Evolutionary conservation across 2,113 vertebrate species (phyloP).

Genomic region (Stegastes partitus): DNA sequence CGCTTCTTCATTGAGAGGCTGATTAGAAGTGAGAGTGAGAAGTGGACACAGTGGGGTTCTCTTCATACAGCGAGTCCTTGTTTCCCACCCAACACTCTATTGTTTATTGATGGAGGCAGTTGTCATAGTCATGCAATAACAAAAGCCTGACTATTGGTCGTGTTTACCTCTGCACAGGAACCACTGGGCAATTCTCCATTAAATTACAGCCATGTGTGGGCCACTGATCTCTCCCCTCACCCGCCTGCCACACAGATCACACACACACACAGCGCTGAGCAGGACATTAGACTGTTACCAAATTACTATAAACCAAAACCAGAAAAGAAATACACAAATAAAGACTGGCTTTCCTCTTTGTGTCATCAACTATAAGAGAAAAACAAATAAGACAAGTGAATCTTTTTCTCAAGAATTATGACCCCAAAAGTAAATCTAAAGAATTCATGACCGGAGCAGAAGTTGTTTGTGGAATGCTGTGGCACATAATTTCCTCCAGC

Average conservation of each 20-base stretch:
- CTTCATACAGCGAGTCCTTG: slow-evolving; percentile 76
- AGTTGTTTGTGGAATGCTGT: slow-evolving; percentile 69
- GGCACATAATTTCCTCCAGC: slow-evolving; percentile 59
- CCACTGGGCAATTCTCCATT: slow-evolving; percentile 86
- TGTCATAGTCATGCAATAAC: slow-evolving; percentile 87
- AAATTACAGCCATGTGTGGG: slow-evolving; percentile 88
- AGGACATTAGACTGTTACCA: slow-evolving; percentile 49
- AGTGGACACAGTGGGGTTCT: slow-evolving; percentile 72
- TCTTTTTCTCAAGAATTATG: background rate
- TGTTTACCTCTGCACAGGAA: slow-evolving; percentile 87
- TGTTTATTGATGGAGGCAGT: slow-evolving; percentile 83
- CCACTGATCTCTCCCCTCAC: slow-evolving; percentile 74
- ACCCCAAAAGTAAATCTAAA: slow-evolving; percentile 12
- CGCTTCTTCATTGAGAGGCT: slow-evolving; percentile 18
- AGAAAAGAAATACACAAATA: background rate
- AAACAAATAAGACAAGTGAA: too few species aligned
- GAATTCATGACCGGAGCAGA: background rate
- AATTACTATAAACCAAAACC: slow-evolving; percentile 35
- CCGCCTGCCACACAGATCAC: slow-evolving; percentile 49
- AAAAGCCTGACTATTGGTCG: slow-evolving; percentile 83
- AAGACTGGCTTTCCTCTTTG: background rate
- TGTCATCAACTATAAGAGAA: background rate
- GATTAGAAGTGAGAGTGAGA: slow-evolving; percentile 63
- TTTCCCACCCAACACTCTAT: slow-evolving; percentile 74
- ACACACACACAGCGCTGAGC: slow-evolving; percentile 11